phyloP scores from a whole-genome alignment of 2,888 invertebrate genomes.

The Drosophila mulleri region DNA sequence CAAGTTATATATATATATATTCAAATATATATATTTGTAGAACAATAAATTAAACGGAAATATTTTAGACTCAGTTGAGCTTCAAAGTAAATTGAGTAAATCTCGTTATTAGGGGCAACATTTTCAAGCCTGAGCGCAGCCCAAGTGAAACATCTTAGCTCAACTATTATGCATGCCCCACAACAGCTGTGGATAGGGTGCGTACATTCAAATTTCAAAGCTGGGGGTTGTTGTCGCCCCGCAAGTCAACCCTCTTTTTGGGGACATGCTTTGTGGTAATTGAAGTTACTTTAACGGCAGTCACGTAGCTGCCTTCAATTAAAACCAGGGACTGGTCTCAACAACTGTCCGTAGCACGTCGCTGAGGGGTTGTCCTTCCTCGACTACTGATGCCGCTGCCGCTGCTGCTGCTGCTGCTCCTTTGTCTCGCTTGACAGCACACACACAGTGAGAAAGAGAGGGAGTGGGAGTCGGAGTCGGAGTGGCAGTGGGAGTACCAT shows the following conservation, averaged over 20 bases:
- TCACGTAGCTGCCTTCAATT: constrained; percentile 76
- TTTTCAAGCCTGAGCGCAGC: not conserved
- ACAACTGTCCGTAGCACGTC: constrained; percentile 61
- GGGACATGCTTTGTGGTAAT: constrained; percentile 73
- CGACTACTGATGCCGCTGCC: too few relatives aligned
- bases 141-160: not conserved
- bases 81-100: not conserved
- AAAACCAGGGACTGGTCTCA: constrained; percentile 60
- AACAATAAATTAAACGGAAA: too few relatives aligned
- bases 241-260: constrained; percentile 17
- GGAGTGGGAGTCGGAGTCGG: constrained; percentile 11
- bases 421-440: constrained; percentile 50
- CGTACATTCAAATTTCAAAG: constrained; percentile 62
- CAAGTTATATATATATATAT: too few relatives aligned
- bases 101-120: not conserved
- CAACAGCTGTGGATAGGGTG: constrained; percentile 50
- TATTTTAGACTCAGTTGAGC: not conserved
- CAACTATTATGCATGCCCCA: constrained; percentile 15
- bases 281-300: constrained; percentile 74
- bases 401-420: constrained; percentile 7
- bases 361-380: constrained; percentile 12
- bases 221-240: constrained; percentile 35
- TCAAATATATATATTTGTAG: too few relatives aligned
- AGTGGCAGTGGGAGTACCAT: constrained; percentile 16
- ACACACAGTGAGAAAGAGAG: constrained; percentile 6